Evolutionary conservation across 2,888 invertebrate species (phyloP), one percentile per base, ranked within the genome.

Genomic region (Dasysyrphus tricinctus): DNA sequence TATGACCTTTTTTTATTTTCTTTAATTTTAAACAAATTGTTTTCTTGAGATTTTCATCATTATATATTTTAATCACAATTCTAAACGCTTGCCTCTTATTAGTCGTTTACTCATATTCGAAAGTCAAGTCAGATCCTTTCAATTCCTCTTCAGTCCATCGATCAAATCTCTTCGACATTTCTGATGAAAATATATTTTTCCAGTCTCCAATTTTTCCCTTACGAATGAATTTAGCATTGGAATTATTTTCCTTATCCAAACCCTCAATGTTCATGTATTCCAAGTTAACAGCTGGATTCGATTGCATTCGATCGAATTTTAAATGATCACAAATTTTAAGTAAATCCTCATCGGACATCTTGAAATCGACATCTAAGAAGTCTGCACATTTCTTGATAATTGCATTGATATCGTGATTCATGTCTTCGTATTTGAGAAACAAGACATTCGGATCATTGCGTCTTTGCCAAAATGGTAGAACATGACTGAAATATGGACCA

Each of bases 341-440:
- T 2, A 97, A 93, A 89, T 97, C 94, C 6, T 94, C 94, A 0
- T 96, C 95, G 0, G 94, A 94, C 16, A 96, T 91, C 11, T 92
- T 91, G 90, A 96, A 96, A 7, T 94, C 94, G 19, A 97, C 88
- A 37, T 91, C 88, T 5, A 92, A 81, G 70, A 92, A 92, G 8
- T 90, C 83, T 0, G 97, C 96, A 29, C 97, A 96, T 90, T 94
- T 94, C 37, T 93, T 92, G 9, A 98, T 94, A 0, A 95, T 94
- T 0, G 93, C 93, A 0, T 94, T 93, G 24, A 97, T 93, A 91
- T 98, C 95, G 72, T 93, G 94, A 89, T 96, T 96, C 95, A 97
- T 95, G 80, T 97, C 96, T 93, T 97, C 97, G 90, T 96, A 97
- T 89, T 95, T 96, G 61, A 97, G 93, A 91, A 97, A 96, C 8